Conservation (phyloP, 2,888 invertebrate species). For the Troides oblongomaculatus region DNA sequence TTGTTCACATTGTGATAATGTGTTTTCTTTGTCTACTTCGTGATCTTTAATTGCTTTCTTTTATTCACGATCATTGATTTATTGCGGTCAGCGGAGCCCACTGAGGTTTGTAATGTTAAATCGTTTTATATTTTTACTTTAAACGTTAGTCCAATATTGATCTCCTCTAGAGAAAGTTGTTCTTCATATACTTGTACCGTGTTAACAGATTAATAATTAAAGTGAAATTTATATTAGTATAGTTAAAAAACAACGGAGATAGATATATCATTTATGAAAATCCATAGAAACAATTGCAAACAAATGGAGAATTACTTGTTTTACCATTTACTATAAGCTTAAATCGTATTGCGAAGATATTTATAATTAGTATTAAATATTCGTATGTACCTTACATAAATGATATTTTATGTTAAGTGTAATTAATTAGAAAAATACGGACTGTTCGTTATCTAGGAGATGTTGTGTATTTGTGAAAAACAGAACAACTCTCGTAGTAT, state of each 20-base stretch:
- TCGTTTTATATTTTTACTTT: slow-evolving; percentile 32
- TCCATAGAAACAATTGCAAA: no score
- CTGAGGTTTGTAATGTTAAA: slow-evolving; percentile 49
- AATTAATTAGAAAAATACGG: background rate
- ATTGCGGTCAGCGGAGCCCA: slow-evolving; percentile 44
- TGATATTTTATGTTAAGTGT: background rate
- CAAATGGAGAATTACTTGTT: no score
- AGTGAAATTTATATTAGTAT: background rate
- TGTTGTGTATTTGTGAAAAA: background rate
- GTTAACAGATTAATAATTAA: background rate
- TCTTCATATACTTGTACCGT: background rate
- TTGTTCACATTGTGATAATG: slow-evolving; percentile 66
- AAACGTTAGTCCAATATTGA: slow-evolving; percentile 15
- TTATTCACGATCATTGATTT: slow-evolving; percentile 71
- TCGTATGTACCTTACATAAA: background rate
- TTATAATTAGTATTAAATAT: background rate
- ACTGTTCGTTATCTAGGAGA: background rate
- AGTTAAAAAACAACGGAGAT: background rate
- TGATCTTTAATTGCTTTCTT: slow-evolving; percentile 69
- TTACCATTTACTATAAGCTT: no score
- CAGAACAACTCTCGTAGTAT: background rate
- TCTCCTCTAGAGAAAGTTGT: slow-evolving; percentile 5
- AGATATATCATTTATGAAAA: no score
- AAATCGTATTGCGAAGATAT: no score
- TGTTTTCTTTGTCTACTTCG: slow-evolving; percentile 59